phyloP scores from a whole-genome alignment of 1,140 invertebrate genomes.

The Zaprionus kolodkinae region DNA sequence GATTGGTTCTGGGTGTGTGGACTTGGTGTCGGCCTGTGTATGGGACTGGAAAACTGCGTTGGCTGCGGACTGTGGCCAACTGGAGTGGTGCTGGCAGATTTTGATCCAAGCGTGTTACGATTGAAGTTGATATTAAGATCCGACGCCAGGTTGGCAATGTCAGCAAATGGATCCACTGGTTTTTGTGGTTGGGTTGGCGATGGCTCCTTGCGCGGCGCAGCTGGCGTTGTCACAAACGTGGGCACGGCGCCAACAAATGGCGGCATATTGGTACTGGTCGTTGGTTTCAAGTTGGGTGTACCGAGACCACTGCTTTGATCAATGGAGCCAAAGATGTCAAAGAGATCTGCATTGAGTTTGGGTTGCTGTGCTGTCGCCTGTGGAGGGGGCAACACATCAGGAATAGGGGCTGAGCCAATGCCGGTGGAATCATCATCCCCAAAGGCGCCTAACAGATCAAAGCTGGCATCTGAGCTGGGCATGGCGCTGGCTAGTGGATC shows the following conservation, averaged over 20 bases:
- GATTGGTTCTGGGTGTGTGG: conserved; percentile 35
- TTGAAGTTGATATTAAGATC: conserved; percentile 80
- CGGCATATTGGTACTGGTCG: conserved; percentile 33
- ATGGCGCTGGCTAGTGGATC: conserved; percentile 74
- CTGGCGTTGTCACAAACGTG: conserved; percentile 65
- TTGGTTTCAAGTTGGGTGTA: conserved; percentile 49
- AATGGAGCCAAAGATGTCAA: conserved; percentile 78
- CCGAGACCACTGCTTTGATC: conserved; percentile 53
- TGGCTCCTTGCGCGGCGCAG: conserved; percentile 64
- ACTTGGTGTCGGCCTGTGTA: conserved; percentile 41
- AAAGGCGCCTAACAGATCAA: conserved; percentile 88
- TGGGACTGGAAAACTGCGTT: conserved; percentile 84
- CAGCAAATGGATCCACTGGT: conserved; percentile 86
- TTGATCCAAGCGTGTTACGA: conserved; percentile 65
- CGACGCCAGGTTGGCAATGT: conserved; percentile 85
- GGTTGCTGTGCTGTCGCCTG: conserved; percentile 52
- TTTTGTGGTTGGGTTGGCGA: conserved; percentile 63
- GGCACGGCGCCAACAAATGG: conserved; percentile 61
- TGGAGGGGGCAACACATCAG: conserved; percentile 69
- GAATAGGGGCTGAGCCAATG: conserved; percentile 72
- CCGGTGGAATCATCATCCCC: conserved; percentile 78
- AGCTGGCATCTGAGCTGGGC: conserved; percentile 85
- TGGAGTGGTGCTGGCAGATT: conserved; percentile 61
- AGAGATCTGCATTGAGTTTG: conserved; percentile 68
- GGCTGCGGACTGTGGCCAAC: conserved; percentile 74